These are phyloP conservation scores for Meriones unguiculatus DNA, from an alignment of 2,113 vertebrate species.

Conservation along the genomic window DNA sequence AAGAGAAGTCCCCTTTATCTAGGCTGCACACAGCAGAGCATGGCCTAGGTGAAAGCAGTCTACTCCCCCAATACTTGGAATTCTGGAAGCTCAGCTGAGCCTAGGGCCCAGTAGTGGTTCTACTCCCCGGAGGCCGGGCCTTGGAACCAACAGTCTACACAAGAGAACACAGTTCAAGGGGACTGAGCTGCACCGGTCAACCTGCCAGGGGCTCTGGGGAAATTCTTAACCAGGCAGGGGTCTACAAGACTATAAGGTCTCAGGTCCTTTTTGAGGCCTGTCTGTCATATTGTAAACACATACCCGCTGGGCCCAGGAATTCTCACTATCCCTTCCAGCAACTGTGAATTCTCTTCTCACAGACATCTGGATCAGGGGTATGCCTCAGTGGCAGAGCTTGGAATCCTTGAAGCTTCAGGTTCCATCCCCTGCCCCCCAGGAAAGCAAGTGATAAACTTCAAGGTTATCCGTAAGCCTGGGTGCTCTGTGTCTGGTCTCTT, in stretches of 20 bases:
- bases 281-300: background rate
- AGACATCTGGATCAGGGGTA: too few relatives aligned
- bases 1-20: background rate
- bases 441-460: background rate
- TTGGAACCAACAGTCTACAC: background rate
- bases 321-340: background rate
- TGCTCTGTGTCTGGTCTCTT: background rate
- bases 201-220: too few relatives aligned
- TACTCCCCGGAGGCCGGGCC: background rate
- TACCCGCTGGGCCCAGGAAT: background rate
- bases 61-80: background rate
- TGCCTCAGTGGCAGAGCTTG: too few relatives aligned
- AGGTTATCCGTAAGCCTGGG: background rate
- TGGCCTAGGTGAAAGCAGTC: background rate
- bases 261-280: background rate
- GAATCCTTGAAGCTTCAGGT: background rate
- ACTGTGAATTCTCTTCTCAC: background rate
- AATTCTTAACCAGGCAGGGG: background rate
- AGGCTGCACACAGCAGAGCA: background rate
- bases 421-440: too few relatives aligned
- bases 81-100: background rate
- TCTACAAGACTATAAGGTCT: background rate
- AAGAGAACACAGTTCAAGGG: background rate
- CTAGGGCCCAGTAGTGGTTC: too few relatives aligned
- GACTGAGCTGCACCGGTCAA: background rate